Conservation (phyloP, 1,140 invertebrate species). For the Alviniconcha marisindica region DNA sequence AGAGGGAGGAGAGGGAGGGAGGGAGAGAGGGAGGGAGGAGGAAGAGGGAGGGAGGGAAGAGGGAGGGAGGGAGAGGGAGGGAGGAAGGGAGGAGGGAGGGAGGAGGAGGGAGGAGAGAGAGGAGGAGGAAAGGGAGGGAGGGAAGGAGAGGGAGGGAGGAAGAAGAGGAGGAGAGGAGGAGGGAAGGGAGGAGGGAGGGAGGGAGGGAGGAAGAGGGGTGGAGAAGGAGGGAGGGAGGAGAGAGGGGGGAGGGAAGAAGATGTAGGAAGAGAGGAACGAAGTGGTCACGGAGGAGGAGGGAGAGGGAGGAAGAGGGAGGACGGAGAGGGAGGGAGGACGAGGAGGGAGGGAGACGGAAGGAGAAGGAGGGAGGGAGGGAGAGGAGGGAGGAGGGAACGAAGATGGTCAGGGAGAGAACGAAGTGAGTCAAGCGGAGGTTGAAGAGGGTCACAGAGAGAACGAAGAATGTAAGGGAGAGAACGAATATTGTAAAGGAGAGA, state of each 20-base stretch:
- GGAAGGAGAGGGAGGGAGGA: background rate
- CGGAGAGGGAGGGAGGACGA: background rate
- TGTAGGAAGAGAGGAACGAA: background rate
- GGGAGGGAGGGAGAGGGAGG: background rate
- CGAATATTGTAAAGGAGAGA: too few species aligned
- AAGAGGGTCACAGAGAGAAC: too few species aligned
- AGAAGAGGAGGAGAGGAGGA: background rate
- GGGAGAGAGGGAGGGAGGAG: background rate
- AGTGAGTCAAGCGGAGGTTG: too few species aligned
- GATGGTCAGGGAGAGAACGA: too few species aligned
- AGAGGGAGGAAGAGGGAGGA: background rate
- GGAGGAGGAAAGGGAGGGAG: background rate
- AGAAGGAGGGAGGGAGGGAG: background rate
- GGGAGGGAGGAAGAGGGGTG: background rate
- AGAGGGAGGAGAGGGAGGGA: background rate
- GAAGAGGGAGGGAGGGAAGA: background rate
- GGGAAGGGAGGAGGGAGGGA: background rate
- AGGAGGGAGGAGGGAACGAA: background rate
- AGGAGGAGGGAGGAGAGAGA: constrained; percentile 7
- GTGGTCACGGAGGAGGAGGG: too few species aligned
- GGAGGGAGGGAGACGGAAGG: background rate
- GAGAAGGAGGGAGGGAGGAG: background rate
- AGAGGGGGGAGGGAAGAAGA: background rate
- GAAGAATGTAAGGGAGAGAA: too few species aligned
- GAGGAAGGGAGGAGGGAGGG: background rate